Conservation (phyloP, 2,797 vertebrate species). For the Ctenopoma multispine region DNA sequence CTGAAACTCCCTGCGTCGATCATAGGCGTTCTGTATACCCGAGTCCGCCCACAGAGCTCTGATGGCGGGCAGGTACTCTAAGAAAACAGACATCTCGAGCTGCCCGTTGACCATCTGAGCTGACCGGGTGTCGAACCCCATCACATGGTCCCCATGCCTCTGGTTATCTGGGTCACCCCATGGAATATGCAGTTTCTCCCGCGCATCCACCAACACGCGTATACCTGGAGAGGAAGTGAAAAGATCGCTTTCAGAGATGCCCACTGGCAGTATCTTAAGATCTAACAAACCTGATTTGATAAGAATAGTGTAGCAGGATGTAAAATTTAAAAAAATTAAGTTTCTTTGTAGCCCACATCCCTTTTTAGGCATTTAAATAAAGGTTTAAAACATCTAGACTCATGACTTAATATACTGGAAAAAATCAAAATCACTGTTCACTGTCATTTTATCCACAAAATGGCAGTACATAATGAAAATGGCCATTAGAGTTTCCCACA, state of each 20-base stretch:
- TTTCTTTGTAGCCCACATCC: too few species aligned
- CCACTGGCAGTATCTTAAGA: neutral
- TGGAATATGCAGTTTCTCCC: conserved; percentile 97
- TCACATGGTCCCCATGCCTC: conserved; percentile 88
- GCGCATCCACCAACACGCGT: conserved; percentile 95
- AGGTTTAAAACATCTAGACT: too few species aligned
- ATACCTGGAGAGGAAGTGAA: conserved; percentile 84
- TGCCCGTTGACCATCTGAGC: conserved; percentile 87
- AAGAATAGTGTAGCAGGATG: neutral
- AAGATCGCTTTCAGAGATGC: conserved; percentile 5
- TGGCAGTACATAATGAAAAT: too few species aligned
- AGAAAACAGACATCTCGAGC: conserved; percentile 90
- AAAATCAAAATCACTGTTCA: neutral
- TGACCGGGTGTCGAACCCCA: conserved; percentile 94
- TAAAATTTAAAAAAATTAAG: neutral
- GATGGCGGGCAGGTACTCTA: conserved; percentile 89
- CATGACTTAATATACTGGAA: too few species aligned
- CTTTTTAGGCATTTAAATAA: too few species aligned
- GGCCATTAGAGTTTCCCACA: too few species aligned
- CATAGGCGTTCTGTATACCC: conserved; percentile 94
- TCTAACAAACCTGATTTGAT: neutral
- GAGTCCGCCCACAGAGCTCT: conserved; percentile 91
- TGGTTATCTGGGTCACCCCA: conserved; percentile 95
- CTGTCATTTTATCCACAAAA: too few species aligned
- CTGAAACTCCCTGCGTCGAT: conserved; percentile 97